These are phyloP conservation scores for Ornithorhynchus anatinus DNA, from an alignment of 2,113 vertebrate species.

Conservation along the genomic window DNA sequence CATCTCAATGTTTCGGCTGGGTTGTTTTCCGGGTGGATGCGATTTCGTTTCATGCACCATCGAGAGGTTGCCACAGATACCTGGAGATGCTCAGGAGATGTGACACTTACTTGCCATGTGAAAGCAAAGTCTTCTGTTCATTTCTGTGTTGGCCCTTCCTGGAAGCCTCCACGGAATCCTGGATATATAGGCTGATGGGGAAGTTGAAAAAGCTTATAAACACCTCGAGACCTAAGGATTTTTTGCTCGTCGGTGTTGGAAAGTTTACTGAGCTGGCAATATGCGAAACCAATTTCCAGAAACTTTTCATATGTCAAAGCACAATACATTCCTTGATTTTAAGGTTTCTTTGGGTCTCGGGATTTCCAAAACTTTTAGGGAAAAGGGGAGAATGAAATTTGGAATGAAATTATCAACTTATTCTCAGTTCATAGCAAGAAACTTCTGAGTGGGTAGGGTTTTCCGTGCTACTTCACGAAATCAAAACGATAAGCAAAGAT, in stretches of 20 bases:
- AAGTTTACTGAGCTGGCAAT: background rate
- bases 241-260: constrained; percentile 41
- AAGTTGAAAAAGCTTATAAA: constrained; percentile 20
- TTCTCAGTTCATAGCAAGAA: too few relatives aligned
- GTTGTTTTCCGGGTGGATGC: constrained; percentile 51
- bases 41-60: constrained; percentile 63
- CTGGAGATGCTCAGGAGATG: constrained; percentile 53
- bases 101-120: constrained; percentile 51
- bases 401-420: too few relatives aligned
- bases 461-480: too few relatives aligned
- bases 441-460: too few relatives aligned
- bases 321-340: too few relatives aligned
- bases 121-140: constrained; percentile 50
- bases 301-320: too few relatives aligned
- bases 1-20: constrained; percentile 54
- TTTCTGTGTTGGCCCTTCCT: constrained; percentile 16
- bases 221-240: constrained; percentile 8
- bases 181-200: background rate
- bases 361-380: too few relatives aligned
- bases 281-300: background rate
- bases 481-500: too few relatives aligned
- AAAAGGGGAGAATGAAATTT: too few relatives aligned
- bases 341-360: background rate
- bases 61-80: constrained; percentile 59
- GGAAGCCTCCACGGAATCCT: constrained; percentile 29